Base-by-base conservation (phyloP, 2,888 invertebrate genomes). In the Palloptera scutellata region DNA sequence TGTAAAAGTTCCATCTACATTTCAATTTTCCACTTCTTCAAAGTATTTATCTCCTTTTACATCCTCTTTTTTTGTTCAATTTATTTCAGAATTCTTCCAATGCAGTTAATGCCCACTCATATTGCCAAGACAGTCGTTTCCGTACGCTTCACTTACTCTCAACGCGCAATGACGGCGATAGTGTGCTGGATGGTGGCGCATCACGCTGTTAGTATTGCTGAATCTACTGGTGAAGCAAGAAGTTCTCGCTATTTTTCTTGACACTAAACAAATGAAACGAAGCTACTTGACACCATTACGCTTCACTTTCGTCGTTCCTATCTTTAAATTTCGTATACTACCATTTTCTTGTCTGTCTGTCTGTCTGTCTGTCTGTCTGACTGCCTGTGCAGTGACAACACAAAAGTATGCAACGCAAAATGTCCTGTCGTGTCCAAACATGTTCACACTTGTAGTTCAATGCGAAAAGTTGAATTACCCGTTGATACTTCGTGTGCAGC, bases 251-350 rank as follows among this genome's bases (percentile, higher is more conserved):
- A n/a, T 19, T 53, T 66, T 66, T 69, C 63, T 61, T 66, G 72
- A 70, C 69, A 69, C 63, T 69, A 66, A 66, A 72, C 68, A 72
- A 72, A 68, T 69, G 66, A 69, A 72, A 72, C 64, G 66, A 65
- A 68, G 68, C 67, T 68, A 71, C 71, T 71, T 71, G 71, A 70
- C 71, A 72, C 69, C 68, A 67, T 71, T 69, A 64, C 67, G 67
- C 63, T 69, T 45, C 54, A 67, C 65, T 68, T 68, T 57, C 30
- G 63, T 30, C 30, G 54, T 53, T 58, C 30, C 48, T 57, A 61
- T 62, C 48, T 13, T 45, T 57, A 40, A 45, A 48, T 57, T 55
- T 55, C 53, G 6, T 41, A 20, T 20, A 17, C 51, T 11, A 13
- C n/a, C 13, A 9, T 40, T 41, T 17, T n/a, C 52, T 4, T 51